Base-by-base conservation (phyloP, 2,888 invertebrate genomes). In the Psylliodes chrysocephalus region DNA sequence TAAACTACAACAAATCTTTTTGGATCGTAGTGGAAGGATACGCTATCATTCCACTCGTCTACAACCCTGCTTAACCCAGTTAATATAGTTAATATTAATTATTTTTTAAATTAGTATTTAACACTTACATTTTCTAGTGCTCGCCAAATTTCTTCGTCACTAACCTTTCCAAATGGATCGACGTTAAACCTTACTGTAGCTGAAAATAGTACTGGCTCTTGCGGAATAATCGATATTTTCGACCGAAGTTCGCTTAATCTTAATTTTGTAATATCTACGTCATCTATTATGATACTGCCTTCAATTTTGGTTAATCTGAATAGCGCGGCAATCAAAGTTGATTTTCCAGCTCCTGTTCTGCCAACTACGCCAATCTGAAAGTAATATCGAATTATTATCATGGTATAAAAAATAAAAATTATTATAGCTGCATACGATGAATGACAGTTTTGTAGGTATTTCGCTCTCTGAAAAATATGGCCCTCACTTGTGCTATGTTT, bases 201-300 rank as follows among this genome's bases (percentile, higher is more conserved):
- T 0, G 91, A 91, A 79, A 95, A 95, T 14, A 95, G 81, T 35
- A 94, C 89, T 0, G 95, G 94, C 75, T 95, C 94, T 85, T 96
- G 96, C 0, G 96, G 96, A 76, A 96, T 96, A 64, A 96, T 95
- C 0, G 95, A 91, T 61, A 96, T 91, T 74, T 90, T 91, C 51
- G 87, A 88, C 51, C 96, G 85, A 18, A 96, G 83, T 75, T 93
- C 91, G 79, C 91, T 86, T 1, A 95, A 84, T 1, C 92, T 92
- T 42, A 95, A 86, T 15, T 84, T 83, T 25, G 85, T 86, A 0
- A 88, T 91, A 61, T 91, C 86, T 0, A 94, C 78, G 8, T 86
- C 89, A 77, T 96, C 96, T 63, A 96, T 91, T 64, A 83, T 80
- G 25, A 96, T 88, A 15, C 84, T 79, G 0, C 96, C 96, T 53